Evolutionary conservation across 2,888 invertebrate species (phyloP).

Genomic region (Rutpela maculata): DNA sequence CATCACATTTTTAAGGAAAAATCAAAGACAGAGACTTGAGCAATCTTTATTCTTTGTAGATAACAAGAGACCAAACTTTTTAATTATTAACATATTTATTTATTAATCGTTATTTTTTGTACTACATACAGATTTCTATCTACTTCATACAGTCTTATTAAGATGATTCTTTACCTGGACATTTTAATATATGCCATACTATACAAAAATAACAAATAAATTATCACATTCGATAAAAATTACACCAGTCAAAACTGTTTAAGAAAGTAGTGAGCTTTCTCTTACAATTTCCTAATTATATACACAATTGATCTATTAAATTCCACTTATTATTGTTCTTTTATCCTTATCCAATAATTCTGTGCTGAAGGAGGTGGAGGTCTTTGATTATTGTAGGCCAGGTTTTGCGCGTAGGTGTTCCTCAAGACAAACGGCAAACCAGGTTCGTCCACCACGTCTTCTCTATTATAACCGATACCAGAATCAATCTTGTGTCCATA

Average conservation of each 20-base stretch:
- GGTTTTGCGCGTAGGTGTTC: background rate
- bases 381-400: conserved; percentile 2
- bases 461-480: background rate
- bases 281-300: background rate
- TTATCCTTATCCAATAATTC: background rate
- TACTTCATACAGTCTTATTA: no score
- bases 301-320: background rate
- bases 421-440: background rate
- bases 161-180: no score
- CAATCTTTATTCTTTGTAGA: background rate
- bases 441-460: background rate
- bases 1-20: background rate
- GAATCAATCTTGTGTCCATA: background rate
- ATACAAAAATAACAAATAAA: no score
- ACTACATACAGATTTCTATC: no score
- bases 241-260: no score
- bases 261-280: no score
- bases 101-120: no score
- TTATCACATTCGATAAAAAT: no score
- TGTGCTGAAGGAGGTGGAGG: background rate
- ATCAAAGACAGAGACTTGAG: background rate
- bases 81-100: no score
- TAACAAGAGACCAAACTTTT: background rate
- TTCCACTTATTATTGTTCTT: background rate
- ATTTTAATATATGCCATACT: no score